phyloP scores from a whole-genome alignment of 2,888 invertebrate genomes.

The Caenorhabditis panamensis region DNA sequence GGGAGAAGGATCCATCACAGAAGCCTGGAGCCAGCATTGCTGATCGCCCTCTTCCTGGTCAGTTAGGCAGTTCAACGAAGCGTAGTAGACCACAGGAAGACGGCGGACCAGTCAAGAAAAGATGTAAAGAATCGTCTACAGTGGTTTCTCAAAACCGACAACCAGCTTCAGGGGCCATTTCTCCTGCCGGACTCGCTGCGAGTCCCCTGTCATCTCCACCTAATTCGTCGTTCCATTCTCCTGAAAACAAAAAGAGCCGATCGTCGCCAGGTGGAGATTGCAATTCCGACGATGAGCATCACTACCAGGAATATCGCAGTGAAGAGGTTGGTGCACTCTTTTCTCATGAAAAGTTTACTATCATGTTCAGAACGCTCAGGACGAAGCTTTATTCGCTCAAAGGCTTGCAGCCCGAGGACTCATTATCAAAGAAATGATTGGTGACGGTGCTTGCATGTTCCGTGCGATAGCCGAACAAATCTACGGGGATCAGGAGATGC shows the following conservation, averaged over 20 bases:
- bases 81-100: not conserved
- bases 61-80: not conserved
- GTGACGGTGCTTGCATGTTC: conserved; percentile 92
- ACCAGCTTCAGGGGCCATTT: conserved; percentile 15
- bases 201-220: not conserved
- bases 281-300: conserved; percentile 57
- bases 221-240: not conserved
- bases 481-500: conserved; percentile 93
- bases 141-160: not conserved
- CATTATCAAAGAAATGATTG: conserved; percentile 89
- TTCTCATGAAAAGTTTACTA: too few relatives aligned
- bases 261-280: not conserved
- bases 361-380: too few relatives aligned
- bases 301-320: too few relatives aligned
- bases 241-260: not conserved
- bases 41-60: not conserved
- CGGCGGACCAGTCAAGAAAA: not conserved
- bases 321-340: too few relatives aligned
- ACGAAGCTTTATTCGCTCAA: conserved; percentile 87
- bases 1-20: conserved; percentile 34
- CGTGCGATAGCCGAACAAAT: conserved; percentile 92
- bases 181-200: not conserved
- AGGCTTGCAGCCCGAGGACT: conserved; percentile 88
- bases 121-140: not conserved
- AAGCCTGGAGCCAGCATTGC: not conserved